Base-by-base conservation (phyloP, 1,140 invertebrate genomes). In the Drosophila nigromelanica region DNA sequence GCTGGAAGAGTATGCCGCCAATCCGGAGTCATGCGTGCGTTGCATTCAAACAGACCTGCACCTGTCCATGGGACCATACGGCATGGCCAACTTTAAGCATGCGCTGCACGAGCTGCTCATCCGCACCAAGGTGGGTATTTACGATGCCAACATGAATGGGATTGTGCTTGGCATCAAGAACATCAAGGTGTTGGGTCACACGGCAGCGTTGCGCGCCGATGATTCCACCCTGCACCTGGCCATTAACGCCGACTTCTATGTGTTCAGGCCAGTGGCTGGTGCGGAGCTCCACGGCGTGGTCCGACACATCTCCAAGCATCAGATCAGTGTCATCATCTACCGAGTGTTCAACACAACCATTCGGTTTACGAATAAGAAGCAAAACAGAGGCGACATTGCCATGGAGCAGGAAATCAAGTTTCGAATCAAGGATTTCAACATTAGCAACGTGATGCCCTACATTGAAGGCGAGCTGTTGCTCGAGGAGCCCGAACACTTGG, bases 161-260 rank as follows among this genome's bases (percentile, higher is more conserved):
- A 94, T 95, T 66, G 72, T 95, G 10, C 78, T 95, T 1, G 92
- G 93, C n/a, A 94, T 94, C 56, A 91, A 93, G 71, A 94, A 94
- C 69, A 92, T 94, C 12, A 94, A 93, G 89, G 60, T 95, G 8
- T 51, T 94, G 5, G 92, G 91, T 4, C 61, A 92, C 0, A 60
- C 91, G 1, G 93, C 92, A 39, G 83, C 85, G 3, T 77, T 94
- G 45, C 77, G 93, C 7, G 76, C 92, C 21, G 94, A 94, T 55
- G 92, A 91, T 62, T 92, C 89, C 30, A 93, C 91, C 27, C 91
- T 94, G 70, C 94, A 95, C 68, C 39, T 94, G 14, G 3, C 70
- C 12, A 80, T 89, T n/a, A 83, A 89, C 52, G 83, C 83, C 0
- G 93, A 94, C 73, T 95, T 94, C 87, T 95, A 94, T 85, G 78